Evolutionary conservation across 2,888 invertebrate genomes (phyloP).

Genomic region (Drosophila pseudotakahashii): DNA sequence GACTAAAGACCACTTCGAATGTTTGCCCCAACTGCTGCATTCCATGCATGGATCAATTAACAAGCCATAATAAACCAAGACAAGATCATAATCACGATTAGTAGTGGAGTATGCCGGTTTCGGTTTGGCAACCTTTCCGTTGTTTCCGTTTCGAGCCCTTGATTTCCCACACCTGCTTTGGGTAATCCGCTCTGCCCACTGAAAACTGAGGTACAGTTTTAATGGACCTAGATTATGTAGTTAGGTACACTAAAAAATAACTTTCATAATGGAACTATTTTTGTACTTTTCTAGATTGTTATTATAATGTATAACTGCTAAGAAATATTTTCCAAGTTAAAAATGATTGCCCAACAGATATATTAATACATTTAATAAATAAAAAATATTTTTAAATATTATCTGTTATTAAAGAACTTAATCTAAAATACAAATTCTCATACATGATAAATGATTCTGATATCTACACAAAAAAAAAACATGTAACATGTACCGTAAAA

Average conservation of each 20-base stretch:
- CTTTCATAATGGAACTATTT: too few relatives aligned
- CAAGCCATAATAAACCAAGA: neutral
- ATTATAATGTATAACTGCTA: too few relatives aligned
- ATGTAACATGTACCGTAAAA: too few relatives aligned
- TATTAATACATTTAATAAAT: too few relatives aligned
- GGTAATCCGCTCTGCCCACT: neutral
- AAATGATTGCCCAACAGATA: too few relatives aligned
- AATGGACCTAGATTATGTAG: neutral
- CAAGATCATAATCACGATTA: conserved; percentile 25
- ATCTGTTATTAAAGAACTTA: too few relatives aligned
- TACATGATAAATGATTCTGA: too few relatives aligned
- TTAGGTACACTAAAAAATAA: neutral
- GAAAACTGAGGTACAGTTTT: neutral
- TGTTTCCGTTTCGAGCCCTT: neutral
- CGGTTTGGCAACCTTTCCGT: conserved; percentile 15
- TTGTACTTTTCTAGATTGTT: too few relatives aligned
- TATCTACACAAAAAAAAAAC: too few relatives aligned
- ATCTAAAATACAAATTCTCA: too few relatives aligned
- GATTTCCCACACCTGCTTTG: conserved; percentile 24
- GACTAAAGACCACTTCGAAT: neutral
- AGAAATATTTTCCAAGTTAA: too few relatives aligned
- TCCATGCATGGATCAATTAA: conserved; percentile 16
- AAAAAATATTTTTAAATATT: too few relatives aligned
- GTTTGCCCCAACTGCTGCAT: neutral
- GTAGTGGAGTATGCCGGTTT: conserved; percentile 6